Percentiles rank a stretch among this genome's conserved stretches.
Evolutionary conservation across 2,113 vertebrate species (phyloP).

Genomic region (Psilopsiagon aurifrons): DNA sequence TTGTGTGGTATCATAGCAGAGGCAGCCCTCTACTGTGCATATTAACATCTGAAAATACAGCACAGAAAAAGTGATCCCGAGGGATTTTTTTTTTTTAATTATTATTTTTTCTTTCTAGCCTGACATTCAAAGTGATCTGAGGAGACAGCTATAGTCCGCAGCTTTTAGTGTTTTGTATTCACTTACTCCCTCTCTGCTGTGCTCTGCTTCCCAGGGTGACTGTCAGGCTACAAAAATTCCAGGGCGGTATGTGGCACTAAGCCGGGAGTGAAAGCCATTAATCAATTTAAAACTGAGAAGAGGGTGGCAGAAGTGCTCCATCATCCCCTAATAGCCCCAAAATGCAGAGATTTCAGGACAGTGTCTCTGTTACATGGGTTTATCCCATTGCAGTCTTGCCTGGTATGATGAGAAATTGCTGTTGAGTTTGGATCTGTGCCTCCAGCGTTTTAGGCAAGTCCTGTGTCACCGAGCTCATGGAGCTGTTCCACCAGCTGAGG

Average conservation of each 20-base stretch:
- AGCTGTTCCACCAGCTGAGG: neutral
- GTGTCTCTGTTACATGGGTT: neutral
- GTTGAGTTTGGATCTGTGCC: neutral
- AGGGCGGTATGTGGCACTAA: neutral
- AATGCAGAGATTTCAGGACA: neutral
- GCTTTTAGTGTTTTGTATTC: neutral
- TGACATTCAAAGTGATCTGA: neutral
- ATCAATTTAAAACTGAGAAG: neutral
- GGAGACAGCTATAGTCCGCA: neutral
- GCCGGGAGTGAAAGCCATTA: neutral
- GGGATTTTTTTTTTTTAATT: neutral
- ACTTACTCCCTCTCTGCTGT: neutral
- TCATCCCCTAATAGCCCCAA: neutral
- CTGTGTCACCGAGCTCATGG: neutral
- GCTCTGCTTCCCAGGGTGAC: neutral
- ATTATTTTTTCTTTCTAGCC: neutral
- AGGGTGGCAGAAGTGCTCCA: neutral
- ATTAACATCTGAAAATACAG: neutral
- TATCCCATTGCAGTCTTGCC: neutral
- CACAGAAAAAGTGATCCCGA: neutral
- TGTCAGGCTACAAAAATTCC: neutral
- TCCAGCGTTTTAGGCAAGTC: neutral
- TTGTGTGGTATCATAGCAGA: neutral
- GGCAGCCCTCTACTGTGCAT: slow-evolving; percentile 32
- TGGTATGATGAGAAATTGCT: neutral